These are phyloP conservation scores for Lampropteryx suffumata DNA, from an alignment of 2,888 invertebrate species.

Conservation along the genomic window DNA sequence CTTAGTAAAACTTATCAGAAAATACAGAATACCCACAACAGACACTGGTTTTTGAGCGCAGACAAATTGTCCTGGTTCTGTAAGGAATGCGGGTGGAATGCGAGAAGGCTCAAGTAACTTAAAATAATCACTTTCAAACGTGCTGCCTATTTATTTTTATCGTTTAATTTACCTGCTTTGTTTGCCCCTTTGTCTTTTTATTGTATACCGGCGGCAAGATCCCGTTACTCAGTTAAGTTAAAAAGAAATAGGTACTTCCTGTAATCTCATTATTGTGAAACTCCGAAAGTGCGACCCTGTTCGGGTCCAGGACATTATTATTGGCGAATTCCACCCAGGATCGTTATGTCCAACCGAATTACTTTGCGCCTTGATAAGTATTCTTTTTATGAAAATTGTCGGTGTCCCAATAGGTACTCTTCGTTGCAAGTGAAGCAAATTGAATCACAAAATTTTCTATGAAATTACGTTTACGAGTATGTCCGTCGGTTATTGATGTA, in stretches of 20 bases:
- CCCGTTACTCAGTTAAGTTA: constrained; percentile 56
- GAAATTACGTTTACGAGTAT: constrained; percentile 39
- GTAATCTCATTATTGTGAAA: constrained; percentile 59
- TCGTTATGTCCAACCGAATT: constrained; percentile 42
- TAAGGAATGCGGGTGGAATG: constrained; percentile 24
- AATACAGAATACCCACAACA: too few species aligned
- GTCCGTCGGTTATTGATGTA: constrained; percentile 37
- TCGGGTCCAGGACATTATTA: constrained; percentile 47
- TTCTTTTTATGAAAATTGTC: constrained; percentile 42
- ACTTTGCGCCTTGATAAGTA: constrained; percentile 42
- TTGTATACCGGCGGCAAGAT: constrained; percentile 46
- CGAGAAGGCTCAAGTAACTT: constrained; percentile 39
- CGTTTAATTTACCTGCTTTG: constrained; percentile 63
- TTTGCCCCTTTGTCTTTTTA: constrained; percentile 55
- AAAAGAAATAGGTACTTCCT: constrained; percentile 56
- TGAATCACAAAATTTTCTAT: constrained; percentile 39
- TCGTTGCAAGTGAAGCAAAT: constrained; percentile 38
- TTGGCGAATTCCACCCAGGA: constrained; percentile 36
- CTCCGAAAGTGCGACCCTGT: constrained; percentile 40
- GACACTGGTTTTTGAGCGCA: too few species aligned
- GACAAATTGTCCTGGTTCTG: constrained; percentile 11
- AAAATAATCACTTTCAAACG: constrained; percentile 54
- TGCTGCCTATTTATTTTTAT: constrained; percentile 57
- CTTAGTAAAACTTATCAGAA: too few species aligned
- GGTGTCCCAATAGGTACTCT: constrained; percentile 32